phyloP scores from a whole-genome alignment of 2,888 invertebrate genomes.

The Rhodophaea formosa region DNA sequence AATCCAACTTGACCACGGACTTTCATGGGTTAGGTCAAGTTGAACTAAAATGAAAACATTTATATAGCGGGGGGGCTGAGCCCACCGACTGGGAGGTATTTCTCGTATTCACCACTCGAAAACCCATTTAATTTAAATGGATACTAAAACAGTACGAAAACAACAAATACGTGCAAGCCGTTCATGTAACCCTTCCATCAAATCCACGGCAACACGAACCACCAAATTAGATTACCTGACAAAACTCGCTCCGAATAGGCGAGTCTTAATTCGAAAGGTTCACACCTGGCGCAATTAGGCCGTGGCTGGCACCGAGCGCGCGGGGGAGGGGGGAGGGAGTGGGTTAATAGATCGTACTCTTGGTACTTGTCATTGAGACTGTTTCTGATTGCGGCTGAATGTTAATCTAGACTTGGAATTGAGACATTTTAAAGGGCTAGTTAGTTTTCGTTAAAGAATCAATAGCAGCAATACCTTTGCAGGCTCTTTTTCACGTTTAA shows the following conservation, averaged over 20 bases:
- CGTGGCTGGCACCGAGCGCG: neutral
- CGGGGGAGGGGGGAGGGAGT: neutral
- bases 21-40: no score
- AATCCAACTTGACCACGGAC: no score
- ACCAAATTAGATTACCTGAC: slow-evolving; percentile 11
- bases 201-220: neutral
- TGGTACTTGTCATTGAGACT: neutral
- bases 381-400: neutral
- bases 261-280: slow-evolving; percentile 6
- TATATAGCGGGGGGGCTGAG: no score
- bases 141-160: no score
- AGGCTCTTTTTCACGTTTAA: no score
- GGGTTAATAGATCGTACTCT: slow-evolving; percentile 5
- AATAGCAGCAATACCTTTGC: no score
- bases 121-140: no score
- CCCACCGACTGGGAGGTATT: no score
- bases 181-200: neutral
- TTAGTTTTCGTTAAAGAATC: no score
- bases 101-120: no score
- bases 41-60: no score
- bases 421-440: neutral
- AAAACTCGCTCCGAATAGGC: neutral
- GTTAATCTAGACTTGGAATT: neutral
- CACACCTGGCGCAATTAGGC: slow-evolving; percentile 9
- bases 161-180: no score